phyloP scores from a whole-genome alignment of 2,888 invertebrate genomes.

The Julus scanicus region DNA sequence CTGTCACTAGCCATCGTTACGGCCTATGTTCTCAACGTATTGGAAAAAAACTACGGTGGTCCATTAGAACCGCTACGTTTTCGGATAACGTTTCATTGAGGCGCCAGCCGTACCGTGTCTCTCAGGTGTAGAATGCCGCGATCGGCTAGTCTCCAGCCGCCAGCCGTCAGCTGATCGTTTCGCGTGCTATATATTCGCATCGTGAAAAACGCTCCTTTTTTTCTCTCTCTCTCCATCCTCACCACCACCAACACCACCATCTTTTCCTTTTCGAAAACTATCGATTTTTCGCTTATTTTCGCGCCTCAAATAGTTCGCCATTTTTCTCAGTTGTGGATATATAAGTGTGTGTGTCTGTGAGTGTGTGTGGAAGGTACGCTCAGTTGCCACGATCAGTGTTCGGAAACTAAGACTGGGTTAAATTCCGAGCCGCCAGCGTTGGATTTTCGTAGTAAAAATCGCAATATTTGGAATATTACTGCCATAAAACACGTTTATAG shows the following conservation, averaged over 20 bases:
- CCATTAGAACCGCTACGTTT: neutral
- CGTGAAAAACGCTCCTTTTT: neutral
- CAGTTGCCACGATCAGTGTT: neutral
- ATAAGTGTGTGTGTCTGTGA: neutral
- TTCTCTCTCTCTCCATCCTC: neutral
- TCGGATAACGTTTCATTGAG: conserved; percentile 8
- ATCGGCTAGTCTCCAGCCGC: neutral
- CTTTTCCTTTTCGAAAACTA: neutral
- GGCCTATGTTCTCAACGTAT: too few species aligned
- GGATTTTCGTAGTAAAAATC: conserved; percentile 22
- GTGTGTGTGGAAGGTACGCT: too few species aligned
- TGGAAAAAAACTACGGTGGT: neutral
- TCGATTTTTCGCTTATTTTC: neutral
- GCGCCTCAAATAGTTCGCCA: neutral
- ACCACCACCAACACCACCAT: neutral
- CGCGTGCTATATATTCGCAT: neutral
- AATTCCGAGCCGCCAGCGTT: conserved; percentile 7
- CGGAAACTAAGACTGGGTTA: neutral
- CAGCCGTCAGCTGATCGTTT: conserved; percentile 12
- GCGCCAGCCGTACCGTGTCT: neutral
- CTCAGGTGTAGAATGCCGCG: neutral
- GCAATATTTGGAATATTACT: conserved; percentile 34
- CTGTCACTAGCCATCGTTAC: too few species aligned
- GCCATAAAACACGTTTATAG: conserved; percentile 40
- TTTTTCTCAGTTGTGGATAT: neutral